These are phyloP conservation scores for Antennarius striatus DNA, from an alignment of 2,113 vertebrate species.

Conservation along the genomic window DNA sequence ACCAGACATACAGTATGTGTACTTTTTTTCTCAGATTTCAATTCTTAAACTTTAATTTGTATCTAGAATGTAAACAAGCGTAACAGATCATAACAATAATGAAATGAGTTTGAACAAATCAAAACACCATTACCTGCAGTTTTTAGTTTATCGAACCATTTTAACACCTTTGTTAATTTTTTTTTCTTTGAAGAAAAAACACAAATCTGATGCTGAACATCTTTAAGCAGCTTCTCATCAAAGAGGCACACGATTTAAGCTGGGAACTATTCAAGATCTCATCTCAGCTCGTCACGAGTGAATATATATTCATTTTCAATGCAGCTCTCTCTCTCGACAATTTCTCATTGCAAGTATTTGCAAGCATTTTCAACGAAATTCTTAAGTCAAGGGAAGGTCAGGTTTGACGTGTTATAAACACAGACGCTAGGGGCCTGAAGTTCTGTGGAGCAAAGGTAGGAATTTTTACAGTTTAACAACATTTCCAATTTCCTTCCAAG, in stretches of 20 bases:
- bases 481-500: slow-evolving; percentile 29
- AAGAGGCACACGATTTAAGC: not conserved
- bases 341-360: slow-evolving; percentile 24
- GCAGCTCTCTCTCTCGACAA: not conserved
- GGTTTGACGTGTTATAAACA: slow-evolving; percentile 35
- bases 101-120: no score
- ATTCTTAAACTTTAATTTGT: no score
- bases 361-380: slow-evolving; percentile 15
- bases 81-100: no score
- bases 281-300: not conserved
- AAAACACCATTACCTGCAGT: no score
- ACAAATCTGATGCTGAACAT: no score
- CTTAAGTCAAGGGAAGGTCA: slow-evolving; percentile 32
- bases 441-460: slow-evolving; percentile 47
- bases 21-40: no score
- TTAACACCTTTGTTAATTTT: no score
- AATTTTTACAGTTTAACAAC: slow-evolving; percentile 67
- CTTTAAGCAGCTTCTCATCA: no score
- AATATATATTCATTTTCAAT: not conserved
- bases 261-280: not conserved
- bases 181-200: no score
- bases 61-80: no score
- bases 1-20: no score
- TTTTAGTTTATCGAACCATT: no score
- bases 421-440: slow-evolving; percentile 11